Conservation (phyloP, 2,888 invertebrate species). For the Dolichopus griseipennis region DNA sequence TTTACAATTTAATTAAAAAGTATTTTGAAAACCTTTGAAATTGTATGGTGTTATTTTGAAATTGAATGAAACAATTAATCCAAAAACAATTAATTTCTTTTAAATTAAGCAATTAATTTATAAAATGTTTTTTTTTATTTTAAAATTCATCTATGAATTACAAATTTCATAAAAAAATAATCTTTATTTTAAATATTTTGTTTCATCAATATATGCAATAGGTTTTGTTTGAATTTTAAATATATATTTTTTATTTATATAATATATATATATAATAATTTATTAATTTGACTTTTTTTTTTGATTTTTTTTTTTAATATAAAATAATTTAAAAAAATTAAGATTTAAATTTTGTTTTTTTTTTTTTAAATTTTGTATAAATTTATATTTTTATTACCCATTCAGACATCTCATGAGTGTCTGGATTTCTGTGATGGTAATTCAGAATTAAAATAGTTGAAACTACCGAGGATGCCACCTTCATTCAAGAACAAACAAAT, state of each 20-base stretch:
- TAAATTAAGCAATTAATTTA: no score
- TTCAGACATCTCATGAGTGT: constrained; percentile 94
- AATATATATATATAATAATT: constrained; percentile 13
- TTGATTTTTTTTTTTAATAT: not conserved
- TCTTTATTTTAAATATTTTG: no score
- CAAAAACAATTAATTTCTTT: no score
- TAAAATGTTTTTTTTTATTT: no score
- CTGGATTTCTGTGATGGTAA: constrained; percentile 94
- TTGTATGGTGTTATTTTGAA: no score
- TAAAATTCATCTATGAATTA: no score
- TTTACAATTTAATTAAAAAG: no score
- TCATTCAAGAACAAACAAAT: not conserved
- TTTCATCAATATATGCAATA: no score
- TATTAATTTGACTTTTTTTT: constrained; percentile 13
- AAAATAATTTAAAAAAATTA: not conserved
- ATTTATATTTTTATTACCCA: constrained; percentile 61
- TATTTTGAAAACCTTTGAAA: no score
- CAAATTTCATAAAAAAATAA: no score
- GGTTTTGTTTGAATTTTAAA: not conserved
- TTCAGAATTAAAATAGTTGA: constrained; percentile 96
- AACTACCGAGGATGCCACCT: constrained; percentile 91
- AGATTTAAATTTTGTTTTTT: constrained; percentile 21
- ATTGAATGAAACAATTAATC: no score
- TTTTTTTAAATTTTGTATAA: constrained; percentile 26
- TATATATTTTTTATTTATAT: not conserved